phyloP scores from a whole-genome alignment of 2,797 vertebrate species.

The Poecilia picta region DNA sequence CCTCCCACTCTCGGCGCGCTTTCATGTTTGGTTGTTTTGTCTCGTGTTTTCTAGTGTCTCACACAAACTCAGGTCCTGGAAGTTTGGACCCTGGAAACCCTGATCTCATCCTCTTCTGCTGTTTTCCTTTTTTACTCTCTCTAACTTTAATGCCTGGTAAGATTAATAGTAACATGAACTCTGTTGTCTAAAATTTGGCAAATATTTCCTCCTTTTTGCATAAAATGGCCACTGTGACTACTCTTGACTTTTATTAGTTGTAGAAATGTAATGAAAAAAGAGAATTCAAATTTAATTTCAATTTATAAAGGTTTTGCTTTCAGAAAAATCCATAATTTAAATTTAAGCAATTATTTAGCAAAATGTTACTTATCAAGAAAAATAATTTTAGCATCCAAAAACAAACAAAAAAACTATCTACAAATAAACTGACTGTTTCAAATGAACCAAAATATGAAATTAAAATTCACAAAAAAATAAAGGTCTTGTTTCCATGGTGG shows the following conservation, averaged over 20 bases:
- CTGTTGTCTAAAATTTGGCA: neutral
- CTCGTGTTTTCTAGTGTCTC: constrained; percentile 22
- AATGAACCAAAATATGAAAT: neutral
- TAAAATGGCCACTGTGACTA: neutral
- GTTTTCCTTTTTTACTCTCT: neutral
- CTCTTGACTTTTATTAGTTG: neutral
- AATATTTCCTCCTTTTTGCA: neutral
- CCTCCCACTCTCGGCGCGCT: constrained; percentile 44
- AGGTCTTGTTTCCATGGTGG: neutral
- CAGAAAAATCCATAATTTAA: neutral
- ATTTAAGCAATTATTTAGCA: neutral
- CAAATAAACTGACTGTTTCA: neutral
- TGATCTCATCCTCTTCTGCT: constrained; percentile 15
- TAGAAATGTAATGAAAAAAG: neutral
- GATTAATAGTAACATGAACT: neutral
- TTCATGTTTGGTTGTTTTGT: constrained; percentile 32
- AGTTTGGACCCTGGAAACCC: constrained; percentile 7
- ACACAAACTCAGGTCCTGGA: constrained; percentile 8
- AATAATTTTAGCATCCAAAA: neutral
- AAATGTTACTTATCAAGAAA: neutral
- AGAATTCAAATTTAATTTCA: neutral
- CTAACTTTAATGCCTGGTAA: neutral
- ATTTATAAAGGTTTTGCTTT: neutral
- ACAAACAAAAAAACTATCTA: neutral
- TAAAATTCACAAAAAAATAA: neutral